Conservation (phyloP, 1,140 invertebrate species). For the Oedothorax gibbosus region DNA sequence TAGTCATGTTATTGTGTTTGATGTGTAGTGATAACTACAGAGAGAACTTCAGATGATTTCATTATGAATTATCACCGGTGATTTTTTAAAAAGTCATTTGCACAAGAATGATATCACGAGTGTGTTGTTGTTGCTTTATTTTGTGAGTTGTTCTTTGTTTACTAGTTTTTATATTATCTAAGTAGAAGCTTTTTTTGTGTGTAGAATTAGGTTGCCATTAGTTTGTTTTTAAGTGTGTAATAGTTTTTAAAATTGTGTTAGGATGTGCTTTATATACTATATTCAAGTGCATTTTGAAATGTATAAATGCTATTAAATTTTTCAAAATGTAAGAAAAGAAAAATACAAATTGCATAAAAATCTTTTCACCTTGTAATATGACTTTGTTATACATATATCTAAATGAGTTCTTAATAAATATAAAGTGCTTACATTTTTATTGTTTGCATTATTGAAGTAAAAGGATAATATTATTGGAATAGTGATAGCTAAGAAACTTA, state of each 20-base stretch:
- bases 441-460: too few species aligned
- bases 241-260: constrained; percentile 4
- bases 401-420: constrained; percentile 34
- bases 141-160: constrained; percentile 33
- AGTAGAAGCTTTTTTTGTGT: constrained; percentile 25
- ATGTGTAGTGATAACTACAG: constrained; percentile 6
- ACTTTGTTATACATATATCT: constrained; percentile 36
- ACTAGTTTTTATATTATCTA: constrained; percentile 22
- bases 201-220: constrained; percentile 20
- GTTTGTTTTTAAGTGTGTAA: background rate
- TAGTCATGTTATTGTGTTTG: constrained; percentile 34
- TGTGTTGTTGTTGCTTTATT: constrained; percentile 45
- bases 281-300: constrained; percentile 11
- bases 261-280: background rate
- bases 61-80: constrained; percentile 48
- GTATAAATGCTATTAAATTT: constrained; percentile 14
- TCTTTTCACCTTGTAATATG: constrained; percentile 18
- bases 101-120: constrained; percentile 44
- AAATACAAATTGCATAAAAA: constrained; percentile 20
- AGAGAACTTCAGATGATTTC: background rate
- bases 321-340: constrained; percentile 9
- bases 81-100: constrained; percentile 53
- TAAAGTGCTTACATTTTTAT: background rate
- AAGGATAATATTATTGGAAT: too few species aligned
- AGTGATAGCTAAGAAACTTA: too few species aligned